Percentiles rank a stretch among this genome's conserved stretches.
These are phyloP conservation scores for Coendou prehensilis DNA, from an alignment of 2,797 vertebrate species.

Conservation along the genomic window DNA sequence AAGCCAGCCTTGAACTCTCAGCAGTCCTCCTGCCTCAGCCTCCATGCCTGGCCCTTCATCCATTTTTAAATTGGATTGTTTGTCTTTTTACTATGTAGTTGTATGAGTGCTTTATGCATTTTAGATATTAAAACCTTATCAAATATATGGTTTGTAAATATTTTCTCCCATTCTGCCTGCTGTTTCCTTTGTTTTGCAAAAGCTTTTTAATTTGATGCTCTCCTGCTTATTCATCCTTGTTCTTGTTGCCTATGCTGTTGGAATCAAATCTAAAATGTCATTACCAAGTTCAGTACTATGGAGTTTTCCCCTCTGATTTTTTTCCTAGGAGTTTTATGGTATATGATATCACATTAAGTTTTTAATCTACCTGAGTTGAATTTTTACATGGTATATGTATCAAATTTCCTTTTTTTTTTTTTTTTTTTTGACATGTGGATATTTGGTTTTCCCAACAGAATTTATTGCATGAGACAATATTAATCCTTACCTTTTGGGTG, in stretches of 20 bases:
- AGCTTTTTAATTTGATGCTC: neutral
- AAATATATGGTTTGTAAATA: neutral
- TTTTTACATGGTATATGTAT: neutral
- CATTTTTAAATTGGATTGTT: neutral
- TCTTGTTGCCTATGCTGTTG: neutral
- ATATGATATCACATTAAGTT: neutral
- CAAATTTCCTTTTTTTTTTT: neutral
- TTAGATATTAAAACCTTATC: neutral
- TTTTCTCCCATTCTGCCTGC: neutral
- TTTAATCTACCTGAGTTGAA: neutral
- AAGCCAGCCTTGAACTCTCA: neutral
- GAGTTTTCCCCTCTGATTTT: neutral
- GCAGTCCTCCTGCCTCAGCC: neutral
- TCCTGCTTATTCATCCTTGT: neutral
- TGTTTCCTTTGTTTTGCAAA: neutral
- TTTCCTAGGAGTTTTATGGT: neutral
- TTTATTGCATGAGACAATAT: neutral
- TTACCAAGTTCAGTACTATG: neutral
- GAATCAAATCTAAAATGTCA: neutral
- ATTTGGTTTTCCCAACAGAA: neutral
- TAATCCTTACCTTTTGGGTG: neutral
- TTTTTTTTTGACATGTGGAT: neutral
- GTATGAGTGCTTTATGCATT: neutral
- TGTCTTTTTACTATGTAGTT: neutral
- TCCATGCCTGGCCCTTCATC: neutral